Evolutionary conservation across 2,113 vertebrate genomes (phyloP).

Genomic region (Solea senegalensis): DNA sequence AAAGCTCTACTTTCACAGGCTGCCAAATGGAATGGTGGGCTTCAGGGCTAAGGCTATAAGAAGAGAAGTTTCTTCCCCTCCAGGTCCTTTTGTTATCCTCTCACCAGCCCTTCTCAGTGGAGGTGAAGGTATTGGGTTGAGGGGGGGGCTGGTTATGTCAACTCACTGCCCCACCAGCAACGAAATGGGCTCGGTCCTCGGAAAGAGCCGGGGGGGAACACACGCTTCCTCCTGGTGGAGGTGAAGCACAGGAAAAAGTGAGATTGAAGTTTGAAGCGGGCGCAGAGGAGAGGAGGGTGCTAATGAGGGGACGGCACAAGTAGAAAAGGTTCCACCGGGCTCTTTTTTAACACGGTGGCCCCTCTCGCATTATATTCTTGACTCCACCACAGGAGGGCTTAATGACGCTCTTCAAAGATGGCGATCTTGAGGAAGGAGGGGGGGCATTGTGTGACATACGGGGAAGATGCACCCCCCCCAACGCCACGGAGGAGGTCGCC

Average conservation of each 20-base stretch:
- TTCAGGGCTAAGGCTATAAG: slow-evolving; percentile 63
- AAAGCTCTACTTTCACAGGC: slow-evolving; percentile 64
- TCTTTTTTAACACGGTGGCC: slow-evolving; percentile 84
- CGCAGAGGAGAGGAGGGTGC: slow-evolving; percentile 78
- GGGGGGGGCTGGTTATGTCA: slow-evolving; percentile 63
- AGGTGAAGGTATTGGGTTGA: slow-evolving; percentile 35
- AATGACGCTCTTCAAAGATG: slow-evolving; percentile 83
- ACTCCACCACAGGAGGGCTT: slow-evolving; percentile 91
- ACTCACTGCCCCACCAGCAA: slow-evolving; percentile 78
- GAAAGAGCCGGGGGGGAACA: background rate
- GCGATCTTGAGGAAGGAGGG: slow-evolving; percentile 82
- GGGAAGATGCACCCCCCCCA: slow-evolving; percentile 21
- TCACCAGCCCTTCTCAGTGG: slow-evolving; percentile 62
- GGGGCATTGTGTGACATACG: background rate
- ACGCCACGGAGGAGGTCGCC: slow-evolving; percentile 17
- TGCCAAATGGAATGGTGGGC: slow-evolving; percentile 79
- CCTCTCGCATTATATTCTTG: slow-evolving; percentile 94
- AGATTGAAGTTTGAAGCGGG: slow-evolving; percentile 50
- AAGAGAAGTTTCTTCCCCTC: slow-evolving; percentile 54
- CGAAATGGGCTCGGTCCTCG: slow-evolving; percentile 80
- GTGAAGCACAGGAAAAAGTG: slow-evolving; percentile 53
- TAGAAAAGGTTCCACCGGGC: slow-evolving; percentile 66
- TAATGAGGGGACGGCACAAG: slow-evolving; percentile 90
- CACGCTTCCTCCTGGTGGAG: slow-evolving; percentile 29
- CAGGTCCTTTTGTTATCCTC: slow-evolving; percentile 65